Evolutionary conservation across 1,140 invertebrate genomes (phyloP), one percentile per base, ranked within the genome.

Genomic region (Agrilus planipennis): DNA sequence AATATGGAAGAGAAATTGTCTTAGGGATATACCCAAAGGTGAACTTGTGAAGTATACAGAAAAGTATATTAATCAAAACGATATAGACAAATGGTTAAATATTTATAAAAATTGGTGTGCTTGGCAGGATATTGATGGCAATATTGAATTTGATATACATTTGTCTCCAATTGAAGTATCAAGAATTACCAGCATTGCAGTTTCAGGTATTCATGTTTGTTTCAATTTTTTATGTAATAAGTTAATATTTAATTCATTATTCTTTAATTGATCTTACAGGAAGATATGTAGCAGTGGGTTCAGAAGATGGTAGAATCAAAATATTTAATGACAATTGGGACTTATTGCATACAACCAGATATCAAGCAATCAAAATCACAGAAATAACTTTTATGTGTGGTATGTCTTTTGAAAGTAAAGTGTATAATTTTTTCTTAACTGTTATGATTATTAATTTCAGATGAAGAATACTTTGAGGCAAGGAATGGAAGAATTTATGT

Each of bases 1-100:
- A 22, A 29, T 60, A 21, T 58, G 55, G 55, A 46, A 53, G 38
- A 54, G 52, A 46, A 54, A 52, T 37, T 60, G 55, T 34, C 37
- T 42, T 18, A 52, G 56, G 34, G 57, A 60, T 39, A 58, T 60
- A 16, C 54, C 54, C 11, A 17, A 41, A 28, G 51, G 55, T 41
- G 47, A 58, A 32, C 30, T 60, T 11, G 40, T 52, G 32, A 46
- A 56, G 30, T 56, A 56, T 36, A 38, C 51, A n/a, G 45, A 50
- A 15, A 51, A 49, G 25, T 58, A 52, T 39, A 41, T 49, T 11
- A 41, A 27, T 12, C 17, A 41, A n/a, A 22, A 30, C 7, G 41
- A 46, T 30, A 22, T 41, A 23, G 38, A 52, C 30, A 53, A 51
- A 37, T 60, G 50, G 51, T 18, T 46, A 19, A 34, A 51, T 25